Percentiles rank a stretch among this genome's conserved stretches.
These are phyloP conservation scores for Alviniconcha strummeri DNA, from an alignment of 2,888 invertebrate genomes.

Conservation along the genomic window DNA sequence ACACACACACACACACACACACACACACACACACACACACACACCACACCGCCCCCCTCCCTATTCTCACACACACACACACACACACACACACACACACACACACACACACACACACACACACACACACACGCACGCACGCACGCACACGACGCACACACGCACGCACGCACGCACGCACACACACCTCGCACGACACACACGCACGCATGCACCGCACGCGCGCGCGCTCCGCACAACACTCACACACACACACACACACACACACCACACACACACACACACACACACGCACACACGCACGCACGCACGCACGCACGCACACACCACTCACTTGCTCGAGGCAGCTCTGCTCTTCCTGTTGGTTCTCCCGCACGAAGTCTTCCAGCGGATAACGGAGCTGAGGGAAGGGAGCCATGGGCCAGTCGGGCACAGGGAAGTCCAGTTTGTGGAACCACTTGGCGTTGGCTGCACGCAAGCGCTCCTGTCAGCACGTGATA, in stretches of 20 bases:
- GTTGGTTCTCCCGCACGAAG: constrained; percentile 83
- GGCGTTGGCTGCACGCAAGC: constrained; percentile 85
- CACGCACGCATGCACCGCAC: background rate
- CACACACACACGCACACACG: constrained; percentile 1
- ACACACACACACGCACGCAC: background rate
- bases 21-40: background rate
- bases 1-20: too few species aligned
- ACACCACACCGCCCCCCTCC: background rate
- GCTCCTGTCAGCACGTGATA: constrained; percentile 55
- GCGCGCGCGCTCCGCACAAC: background rate
- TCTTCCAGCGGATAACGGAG: constrained; percentile 95
- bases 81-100: background rate
- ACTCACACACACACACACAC: background rate
- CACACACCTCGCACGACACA: background rate
- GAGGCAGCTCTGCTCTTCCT: constrained; percentile 86
- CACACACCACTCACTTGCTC: constrained; percentile 75
- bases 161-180: background rate
- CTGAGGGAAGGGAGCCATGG: constrained; percentile 90
- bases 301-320: background rate
- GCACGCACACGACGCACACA: background rate
- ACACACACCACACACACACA: background rate
- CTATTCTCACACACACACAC: background rate
- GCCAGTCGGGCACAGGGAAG: constrained; percentile 96
- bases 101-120: background rate
- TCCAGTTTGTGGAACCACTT: constrained; percentile 97